Base-by-base conservation (phyloP, 1,140 invertebrate genomes). In the Drepana arcuata region DNA sequence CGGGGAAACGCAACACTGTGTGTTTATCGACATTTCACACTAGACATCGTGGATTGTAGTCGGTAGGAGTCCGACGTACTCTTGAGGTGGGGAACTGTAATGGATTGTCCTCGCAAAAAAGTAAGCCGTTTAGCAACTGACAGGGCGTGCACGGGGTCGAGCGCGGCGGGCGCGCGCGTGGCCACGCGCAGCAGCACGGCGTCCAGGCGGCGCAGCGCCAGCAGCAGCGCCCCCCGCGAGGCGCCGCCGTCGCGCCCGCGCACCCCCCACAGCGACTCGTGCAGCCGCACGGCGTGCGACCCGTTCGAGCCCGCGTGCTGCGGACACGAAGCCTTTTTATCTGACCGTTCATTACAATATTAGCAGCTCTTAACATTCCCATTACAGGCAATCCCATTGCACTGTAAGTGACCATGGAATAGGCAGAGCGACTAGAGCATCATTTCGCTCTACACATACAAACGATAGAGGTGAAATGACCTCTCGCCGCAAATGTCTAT, bases 131-230 rank as follows among this genome's bases (percentile, higher is more conserved):
- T n/a, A n/a, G n/a, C n/a, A n/a, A 72, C 67, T 74, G 16, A 78
- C 71, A 75, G 32, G 0, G 73, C 67, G 45, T 79, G 74, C 1
- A 75, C 50, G 1, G 60, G 62, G 2, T 79, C 68, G 3, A 38
- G 26, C 4, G 73, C 80, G 10, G 90, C 88, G 45, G 92, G 89
- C 0, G 87, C 84, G 18, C 89, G 87, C 33, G 92, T 88, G 12
- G 92, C 91, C 3, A 89, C 93, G 41, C 92, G 87, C 6, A 96
- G 86, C 10, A 93, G 86, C 34, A 97, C 89, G 34, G 91, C 87
- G 30, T 94, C 90, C 1, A 98, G 71, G 62, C 95, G 93, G 56
- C 96, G 94, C 16, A 98, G 83, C 1, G 93, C 91, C 12, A 96
- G 84, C 95, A 98, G 97, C 27, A 99, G 83, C 21, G 92, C 70